Evolutionary conservation across 1,140 invertebrate genomes (phyloP).

Genomic region (Apis cerana): DNA sequence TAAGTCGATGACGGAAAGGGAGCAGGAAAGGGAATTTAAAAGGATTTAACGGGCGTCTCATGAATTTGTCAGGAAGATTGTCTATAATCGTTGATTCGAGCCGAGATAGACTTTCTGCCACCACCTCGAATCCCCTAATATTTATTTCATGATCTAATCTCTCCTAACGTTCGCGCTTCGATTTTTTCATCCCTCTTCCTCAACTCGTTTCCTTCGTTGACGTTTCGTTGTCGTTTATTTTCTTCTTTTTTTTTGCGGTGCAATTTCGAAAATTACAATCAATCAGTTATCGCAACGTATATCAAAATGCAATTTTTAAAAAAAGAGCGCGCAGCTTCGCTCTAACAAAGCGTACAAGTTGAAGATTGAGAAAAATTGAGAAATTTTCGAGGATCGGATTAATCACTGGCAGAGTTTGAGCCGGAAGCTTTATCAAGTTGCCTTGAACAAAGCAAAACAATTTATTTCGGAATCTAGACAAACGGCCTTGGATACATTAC

Average conservation of each 20-base stretch:
- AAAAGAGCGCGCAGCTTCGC: not conserved
- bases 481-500: conserved; percentile 54
- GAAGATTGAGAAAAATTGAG: not conserved
- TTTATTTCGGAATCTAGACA: conserved; percentile 63
- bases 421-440: not conserved
- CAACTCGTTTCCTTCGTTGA: rapidly evolving
- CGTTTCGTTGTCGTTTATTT: not conserved
- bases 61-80: conserved; percentile 16
- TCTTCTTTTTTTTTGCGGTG: too few species aligned
- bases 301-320: too few species aligned
- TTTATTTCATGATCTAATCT: conserved; percentile 15
- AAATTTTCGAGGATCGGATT: not conserved
- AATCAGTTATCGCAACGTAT: too few species aligned
- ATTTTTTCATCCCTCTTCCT: not conserved
- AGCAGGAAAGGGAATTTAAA: not conserved
- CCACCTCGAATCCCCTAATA: not conserved
- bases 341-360: not conserved
- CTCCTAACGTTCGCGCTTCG: not conserved
- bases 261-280: too few species aligned
- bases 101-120: not conserved
- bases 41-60: conserved; percentile 11
- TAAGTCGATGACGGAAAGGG: not conserved
- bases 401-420: not conserved
- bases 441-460: conserved; percentile 60
- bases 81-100: not conserved